Evolutionary conservation across 2,797 vertebrate species (phyloP).

Genomic region (Melanotaenia trifasciata): DNA sequence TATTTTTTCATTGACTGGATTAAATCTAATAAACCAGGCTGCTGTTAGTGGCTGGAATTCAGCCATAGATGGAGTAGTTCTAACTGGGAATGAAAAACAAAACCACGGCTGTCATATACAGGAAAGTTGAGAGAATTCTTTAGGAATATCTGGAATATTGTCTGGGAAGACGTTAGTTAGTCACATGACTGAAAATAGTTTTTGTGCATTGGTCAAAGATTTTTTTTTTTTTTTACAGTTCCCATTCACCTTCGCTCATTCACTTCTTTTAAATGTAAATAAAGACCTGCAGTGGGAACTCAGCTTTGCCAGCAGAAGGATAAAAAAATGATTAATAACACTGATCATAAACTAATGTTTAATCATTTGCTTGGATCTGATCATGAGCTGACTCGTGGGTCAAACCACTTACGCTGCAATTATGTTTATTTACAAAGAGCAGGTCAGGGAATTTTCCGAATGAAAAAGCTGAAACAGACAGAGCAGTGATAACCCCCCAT

Average conservation of each 20-base stretch:
- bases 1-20: too few relatives aligned
- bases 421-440: neutral
- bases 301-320: too few relatives aligned
- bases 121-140: too few relatives aligned
- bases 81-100: neutral
- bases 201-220: too few relatives aligned
- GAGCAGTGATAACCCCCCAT: constrained; percentile 52
- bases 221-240: too few relatives aligned
- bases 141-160: too few relatives aligned
- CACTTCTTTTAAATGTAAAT: neutral
- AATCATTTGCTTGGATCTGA: neutral
- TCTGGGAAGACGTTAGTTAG: too few relatives aligned
- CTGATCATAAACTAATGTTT: neutral
- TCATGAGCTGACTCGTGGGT: neutral
- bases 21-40: neutral
- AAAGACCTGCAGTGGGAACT: neutral
- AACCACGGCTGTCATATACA: too few relatives aligned
- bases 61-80: neutral
- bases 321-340: too few relatives aligned
- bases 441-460: constrained; percentile 23
- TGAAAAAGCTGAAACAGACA: constrained; percentile 33
- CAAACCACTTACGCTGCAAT: neutral
- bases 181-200: too few relatives aligned
- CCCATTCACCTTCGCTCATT: too few relatives aligned
- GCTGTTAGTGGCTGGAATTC: neutral